A percentile compares a stretch with the other conserved stretches of the same genome.
Conservation (phyloP, 1,140 invertebrate genomes). For the Argopecten irradians region DNA sequence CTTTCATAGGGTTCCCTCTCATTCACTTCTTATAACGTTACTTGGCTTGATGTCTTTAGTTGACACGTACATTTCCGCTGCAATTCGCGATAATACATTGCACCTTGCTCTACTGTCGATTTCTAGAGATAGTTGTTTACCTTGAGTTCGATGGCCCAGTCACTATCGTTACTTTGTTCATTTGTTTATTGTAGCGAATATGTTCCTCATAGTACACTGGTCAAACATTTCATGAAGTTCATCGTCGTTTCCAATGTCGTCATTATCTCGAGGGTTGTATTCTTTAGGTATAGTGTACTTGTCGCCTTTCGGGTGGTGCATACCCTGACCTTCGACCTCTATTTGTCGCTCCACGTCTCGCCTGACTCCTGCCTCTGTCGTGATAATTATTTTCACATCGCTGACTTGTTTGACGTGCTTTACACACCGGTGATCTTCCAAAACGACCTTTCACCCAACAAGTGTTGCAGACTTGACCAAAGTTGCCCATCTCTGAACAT, state of each 20-base stretch:
- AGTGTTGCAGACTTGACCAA: slow-evolving; percentile 28
- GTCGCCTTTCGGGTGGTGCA: not conserved
- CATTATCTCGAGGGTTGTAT: not conserved
- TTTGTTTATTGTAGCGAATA: not conserved
- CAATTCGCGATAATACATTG: no score
- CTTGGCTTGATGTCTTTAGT: not conserved
- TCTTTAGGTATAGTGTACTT: no score
- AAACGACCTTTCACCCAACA: slow-evolving; percentile 40
- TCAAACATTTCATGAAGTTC: slow-evolving; percentile 26
- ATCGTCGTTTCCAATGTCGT: not conserved
- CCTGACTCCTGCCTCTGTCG: no score
- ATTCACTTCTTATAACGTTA: slow-evolving; percentile 33
- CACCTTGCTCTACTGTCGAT: no score
- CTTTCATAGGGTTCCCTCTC: slow-evolving; percentile 22
- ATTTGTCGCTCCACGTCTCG: no score
- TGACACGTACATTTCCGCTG: slow-evolving; percentile 23
- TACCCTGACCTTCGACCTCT: no score
- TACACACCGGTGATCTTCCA: slow-evolving; percentile 29
- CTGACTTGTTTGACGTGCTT: no score
- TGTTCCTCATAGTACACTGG: slow-evolving; percentile 28
- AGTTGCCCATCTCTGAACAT: slow-evolving; percentile 37
- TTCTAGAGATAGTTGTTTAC: not conserved
- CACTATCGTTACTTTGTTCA: not conserved
- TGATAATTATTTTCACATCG: no score
- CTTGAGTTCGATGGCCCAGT: slow-evolving; percentile 29